Conservation (phyloP, 2,113 vertebrate genomes). For the Oncorhynchus tshawytscha region DNA sequence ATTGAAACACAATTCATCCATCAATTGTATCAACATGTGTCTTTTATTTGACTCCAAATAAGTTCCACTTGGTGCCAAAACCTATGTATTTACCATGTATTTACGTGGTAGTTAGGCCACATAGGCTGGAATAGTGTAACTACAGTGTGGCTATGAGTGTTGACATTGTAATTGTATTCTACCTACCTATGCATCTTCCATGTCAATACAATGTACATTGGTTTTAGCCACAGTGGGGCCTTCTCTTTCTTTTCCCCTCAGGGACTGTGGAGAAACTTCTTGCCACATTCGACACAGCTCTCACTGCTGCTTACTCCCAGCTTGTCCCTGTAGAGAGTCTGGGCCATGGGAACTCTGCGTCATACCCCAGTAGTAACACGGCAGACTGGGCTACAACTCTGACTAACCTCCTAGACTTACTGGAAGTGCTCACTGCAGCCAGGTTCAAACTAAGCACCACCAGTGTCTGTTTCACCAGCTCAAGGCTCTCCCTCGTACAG, state of each 20-base stretch:
- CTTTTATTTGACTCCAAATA: not conserved
- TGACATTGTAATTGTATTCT: too few relatives aligned
- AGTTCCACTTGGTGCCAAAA: too few relatives aligned
- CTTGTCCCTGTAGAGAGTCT: conserved; percentile 55
- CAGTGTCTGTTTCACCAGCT: conserved; percentile 54
- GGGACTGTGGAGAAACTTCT: conserved; percentile 74
- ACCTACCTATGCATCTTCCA: too few relatives aligned
- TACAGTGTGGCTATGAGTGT: too few relatives aligned
- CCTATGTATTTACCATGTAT: too few relatives aligned
- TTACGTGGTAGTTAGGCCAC: too few relatives aligned
- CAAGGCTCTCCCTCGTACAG: conserved; percentile 70
- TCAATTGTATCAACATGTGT: not conserved
- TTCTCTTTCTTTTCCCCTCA: conserved; percentile 46
- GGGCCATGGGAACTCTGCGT: not conserved
- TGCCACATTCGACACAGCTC: conserved; percentile 66
- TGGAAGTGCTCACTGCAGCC: conserved; percentile 79
- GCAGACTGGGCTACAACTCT: conserved; percentile 52
- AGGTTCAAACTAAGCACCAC: conserved; percentile 50
- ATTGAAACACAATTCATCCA: not conserved
- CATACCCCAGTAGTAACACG: conserved; percentile 14
- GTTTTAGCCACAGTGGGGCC: too few relatives aligned
- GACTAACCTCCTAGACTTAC: conserved; percentile 76
- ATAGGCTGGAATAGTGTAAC: too few relatives aligned
- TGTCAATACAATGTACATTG: too few relatives aligned
- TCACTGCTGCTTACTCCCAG: conserved; percentile 71